These are phyloP conservation scores for Cistogaster globosa DNA, from an alignment of 2,888 invertebrate species.

Conservation along the genomic window DNA sequence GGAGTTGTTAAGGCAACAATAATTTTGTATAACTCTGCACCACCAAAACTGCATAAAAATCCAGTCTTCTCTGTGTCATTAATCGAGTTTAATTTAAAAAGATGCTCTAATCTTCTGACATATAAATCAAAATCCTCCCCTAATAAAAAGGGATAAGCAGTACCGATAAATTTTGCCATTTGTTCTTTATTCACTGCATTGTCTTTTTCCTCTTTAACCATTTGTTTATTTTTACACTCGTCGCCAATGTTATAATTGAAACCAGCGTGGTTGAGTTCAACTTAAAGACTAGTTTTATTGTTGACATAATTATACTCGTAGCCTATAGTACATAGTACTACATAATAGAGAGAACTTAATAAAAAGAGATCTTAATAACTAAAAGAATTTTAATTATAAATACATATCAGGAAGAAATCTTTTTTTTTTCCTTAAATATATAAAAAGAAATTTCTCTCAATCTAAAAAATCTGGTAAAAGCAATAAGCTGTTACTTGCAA, in stretches of 20 bases:
- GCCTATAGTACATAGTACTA: no score
- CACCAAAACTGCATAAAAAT: conserved; percentile 49
- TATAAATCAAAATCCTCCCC: conserved; percentile 24
- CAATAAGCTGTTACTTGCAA: no score
- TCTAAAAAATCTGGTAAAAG: no score
- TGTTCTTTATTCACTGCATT: conserved; percentile 9
- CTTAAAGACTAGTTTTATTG: no score
- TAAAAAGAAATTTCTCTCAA: no score
- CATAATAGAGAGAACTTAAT: no score
- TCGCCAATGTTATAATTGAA: conserved; percentile 37
- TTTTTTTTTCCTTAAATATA: no score
- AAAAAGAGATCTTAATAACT: no score
- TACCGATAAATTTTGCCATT: conserved; percentile 38
- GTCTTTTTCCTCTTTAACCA: conserved; percentile 14
- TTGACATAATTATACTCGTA: no score
- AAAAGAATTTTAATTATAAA: no score
- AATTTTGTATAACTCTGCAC: conserved; percentile 28
- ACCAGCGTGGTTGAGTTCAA: neutral
- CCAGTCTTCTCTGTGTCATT: conserved; percentile 30
- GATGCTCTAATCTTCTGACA: conserved; percentile 24
- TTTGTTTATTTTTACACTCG: conserved; percentile 11
- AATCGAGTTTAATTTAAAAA: conserved; percentile 36
- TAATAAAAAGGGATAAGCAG: conserved; percentile 23
- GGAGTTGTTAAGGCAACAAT: conserved; percentile 51
- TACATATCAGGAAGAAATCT: no score